phyloP scores from a whole-genome alignment of 2,113 vertebrate species.

The Nycticorax nycticorax region DNA sequence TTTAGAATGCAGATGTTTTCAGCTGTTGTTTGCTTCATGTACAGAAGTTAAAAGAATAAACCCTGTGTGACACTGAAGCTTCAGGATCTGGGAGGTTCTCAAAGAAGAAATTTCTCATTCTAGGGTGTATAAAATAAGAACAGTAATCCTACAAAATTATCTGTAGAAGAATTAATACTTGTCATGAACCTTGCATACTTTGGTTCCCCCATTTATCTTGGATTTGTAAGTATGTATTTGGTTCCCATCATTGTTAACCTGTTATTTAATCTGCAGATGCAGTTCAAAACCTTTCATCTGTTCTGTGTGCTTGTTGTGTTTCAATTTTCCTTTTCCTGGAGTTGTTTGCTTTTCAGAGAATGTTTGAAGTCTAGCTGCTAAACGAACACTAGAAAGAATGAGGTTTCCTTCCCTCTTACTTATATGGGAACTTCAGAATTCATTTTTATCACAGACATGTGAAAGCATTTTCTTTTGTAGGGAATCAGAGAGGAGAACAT shows the following conservation, averaged over 20 bases:
- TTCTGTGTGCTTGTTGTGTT: slow-evolving; percentile 9
- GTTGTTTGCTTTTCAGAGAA: slow-evolving; percentile 44
- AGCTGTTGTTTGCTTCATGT: neutral
- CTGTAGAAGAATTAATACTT: neutral
- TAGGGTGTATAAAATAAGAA: neutral
- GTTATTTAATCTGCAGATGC: slow-evolving; percentile 14
- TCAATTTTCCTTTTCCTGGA: slow-evolving; percentile 59
- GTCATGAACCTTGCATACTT: neutral
- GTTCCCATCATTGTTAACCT: slow-evolving; percentile 58
- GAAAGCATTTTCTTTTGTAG: neutral
- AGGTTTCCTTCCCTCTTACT: slow-evolving; percentile 41
- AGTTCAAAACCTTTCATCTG: slow-evolving; percentile 32
- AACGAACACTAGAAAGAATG: slow-evolving; percentile 44
- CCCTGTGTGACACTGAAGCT: neutral
- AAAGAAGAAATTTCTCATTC: neutral
- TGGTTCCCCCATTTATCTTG: slow-evolving; percentile 19
- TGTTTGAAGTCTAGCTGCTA: slow-evolving; percentile 48
- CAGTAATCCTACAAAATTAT: neutral
- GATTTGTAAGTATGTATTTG: neutral
- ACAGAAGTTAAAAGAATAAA: neutral
- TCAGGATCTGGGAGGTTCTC: neutral
- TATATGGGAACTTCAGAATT: neutral
- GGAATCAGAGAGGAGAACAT: neutral
- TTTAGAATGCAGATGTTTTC: neutral
- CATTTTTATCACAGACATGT: neutral